phyloP scores from a whole-genome alignment of 1,140 invertebrate species.

The Diploscapter pachys region DNA sequence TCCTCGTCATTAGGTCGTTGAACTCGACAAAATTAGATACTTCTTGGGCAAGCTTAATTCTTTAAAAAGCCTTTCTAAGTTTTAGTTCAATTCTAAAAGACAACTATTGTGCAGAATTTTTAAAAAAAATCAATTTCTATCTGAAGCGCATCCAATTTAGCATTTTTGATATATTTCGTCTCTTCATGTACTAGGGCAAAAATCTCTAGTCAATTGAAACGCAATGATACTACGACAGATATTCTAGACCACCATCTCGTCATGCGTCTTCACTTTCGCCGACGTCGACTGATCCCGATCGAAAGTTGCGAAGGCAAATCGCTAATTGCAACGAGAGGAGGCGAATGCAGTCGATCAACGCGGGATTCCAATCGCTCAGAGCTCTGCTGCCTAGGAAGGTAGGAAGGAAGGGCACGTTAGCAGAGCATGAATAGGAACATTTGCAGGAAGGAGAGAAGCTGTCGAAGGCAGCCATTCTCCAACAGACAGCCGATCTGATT shows the following conservation, averaged over 20 bases:
- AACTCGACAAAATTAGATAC: too few species aligned
- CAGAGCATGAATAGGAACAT: background rate
- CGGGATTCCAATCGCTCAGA: constrained; percentile 90
- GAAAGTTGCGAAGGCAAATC: constrained; percentile 76
- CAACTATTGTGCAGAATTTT: background rate
- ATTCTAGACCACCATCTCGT: constrained; percentile 3
- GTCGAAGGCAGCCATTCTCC: constrained; percentile 97
- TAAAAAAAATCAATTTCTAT: background rate
- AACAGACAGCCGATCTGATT: constrained; percentile 96
- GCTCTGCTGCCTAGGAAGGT: constrained; percentile 76
- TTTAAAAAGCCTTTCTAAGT: background rate
- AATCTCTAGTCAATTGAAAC: too few species aligned
- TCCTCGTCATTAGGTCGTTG: too few species aligned
- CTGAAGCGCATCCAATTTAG: background rate
- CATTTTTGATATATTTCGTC: background rate
- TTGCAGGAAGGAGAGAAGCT: constrained; percentile 80
- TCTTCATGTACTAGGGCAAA: too few species aligned
- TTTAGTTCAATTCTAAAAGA: background rate
- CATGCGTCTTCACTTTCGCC: constrained; percentile 23
- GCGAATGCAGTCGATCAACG: constrained; percentile 96
- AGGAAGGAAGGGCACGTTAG: background rate
- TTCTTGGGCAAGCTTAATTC: too few species aligned
- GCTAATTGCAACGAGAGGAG: constrained; percentile 97
- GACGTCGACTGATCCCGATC: constrained; percentile 27
- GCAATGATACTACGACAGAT: background rate